phyloP scores from a whole-genome alignment of 2,797 vertebrate species.

The Ispidina picta region DNA sequence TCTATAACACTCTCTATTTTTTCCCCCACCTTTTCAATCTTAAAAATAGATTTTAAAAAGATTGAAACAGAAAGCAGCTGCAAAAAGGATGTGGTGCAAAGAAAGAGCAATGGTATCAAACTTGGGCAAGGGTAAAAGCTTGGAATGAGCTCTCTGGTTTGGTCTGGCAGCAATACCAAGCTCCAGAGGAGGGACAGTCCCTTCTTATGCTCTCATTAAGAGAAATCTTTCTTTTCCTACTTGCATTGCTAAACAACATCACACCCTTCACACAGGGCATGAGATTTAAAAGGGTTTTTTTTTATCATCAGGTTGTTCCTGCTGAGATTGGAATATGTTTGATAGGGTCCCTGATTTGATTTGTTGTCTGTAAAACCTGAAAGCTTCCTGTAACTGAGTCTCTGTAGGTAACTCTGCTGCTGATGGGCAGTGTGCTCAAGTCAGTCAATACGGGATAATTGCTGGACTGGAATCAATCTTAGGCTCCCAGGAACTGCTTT shows the following conservation, averaged over 20 bases:
- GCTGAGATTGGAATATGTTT: neutral
- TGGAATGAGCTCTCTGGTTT: neutral
- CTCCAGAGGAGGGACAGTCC: neutral
- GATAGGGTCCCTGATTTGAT: neutral
- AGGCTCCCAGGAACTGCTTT: neutral
- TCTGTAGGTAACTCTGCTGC: neutral
- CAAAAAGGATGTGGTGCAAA: neutral
- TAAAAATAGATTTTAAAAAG: neutral
- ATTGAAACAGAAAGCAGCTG: neutral
- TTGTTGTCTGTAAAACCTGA: neutral
- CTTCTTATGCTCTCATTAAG: neutral
- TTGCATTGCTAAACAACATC: neutral
- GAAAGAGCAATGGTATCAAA: neutral
- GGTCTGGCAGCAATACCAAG: neutral
- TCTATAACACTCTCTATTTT: neutral
- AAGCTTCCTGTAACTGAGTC: neutral
- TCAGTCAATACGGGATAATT: neutral
- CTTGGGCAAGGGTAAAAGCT: neutral
- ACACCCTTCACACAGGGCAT: rapidly evolving
- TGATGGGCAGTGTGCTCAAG: rapidly evolving
- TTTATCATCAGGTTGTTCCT: neutral
- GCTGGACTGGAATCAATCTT: conserved; percentile 14
- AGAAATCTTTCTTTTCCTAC: neutral
- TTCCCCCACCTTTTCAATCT: neutral
- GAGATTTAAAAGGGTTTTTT: neutral